Conservation (phyloP, 2,113 vertebrate genomes). For the Actenoides lindsayi region DNA sequence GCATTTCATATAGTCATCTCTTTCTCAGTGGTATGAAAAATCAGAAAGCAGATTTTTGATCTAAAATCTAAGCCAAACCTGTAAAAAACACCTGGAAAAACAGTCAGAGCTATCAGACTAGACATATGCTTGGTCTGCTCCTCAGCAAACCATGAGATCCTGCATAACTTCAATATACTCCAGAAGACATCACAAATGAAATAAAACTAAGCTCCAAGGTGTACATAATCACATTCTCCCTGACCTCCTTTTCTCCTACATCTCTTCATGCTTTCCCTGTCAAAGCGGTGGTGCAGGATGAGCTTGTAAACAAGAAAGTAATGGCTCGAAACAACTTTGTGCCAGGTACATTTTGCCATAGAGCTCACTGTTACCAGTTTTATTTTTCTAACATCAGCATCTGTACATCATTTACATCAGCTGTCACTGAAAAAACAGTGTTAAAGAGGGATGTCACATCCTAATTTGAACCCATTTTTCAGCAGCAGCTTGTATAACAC, state of each 20-base stretch:
- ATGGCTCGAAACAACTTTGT: background rate
- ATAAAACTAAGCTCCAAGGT: background rate
- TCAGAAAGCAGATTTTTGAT: background rate
- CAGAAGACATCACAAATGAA: background rate
- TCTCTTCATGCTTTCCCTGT: background rate
- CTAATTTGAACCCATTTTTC: background rate
- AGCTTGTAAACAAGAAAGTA: background rate
- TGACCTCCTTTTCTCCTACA: background rate
- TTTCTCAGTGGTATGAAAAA: background rate
- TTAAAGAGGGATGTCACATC: background rate
- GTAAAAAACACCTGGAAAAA: background rate
- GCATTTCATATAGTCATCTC: background rate
- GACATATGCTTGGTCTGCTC: background rate
- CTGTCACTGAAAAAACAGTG: background rate
- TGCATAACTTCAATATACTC: background rate
- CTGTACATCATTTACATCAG: background rate
- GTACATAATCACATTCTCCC: background rate
- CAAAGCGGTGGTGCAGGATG: background rate
- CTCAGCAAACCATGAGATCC: background rate
- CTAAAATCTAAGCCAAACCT: background rate
- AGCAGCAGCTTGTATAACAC: background rate
- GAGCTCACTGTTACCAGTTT: background rate
- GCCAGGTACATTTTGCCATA: background rate
- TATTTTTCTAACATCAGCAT: background rate
- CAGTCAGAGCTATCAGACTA: background rate